Conservation (phyloP, 2,797 vertebrate genomes). For the Kryptopterus vitreolus region DNA sequence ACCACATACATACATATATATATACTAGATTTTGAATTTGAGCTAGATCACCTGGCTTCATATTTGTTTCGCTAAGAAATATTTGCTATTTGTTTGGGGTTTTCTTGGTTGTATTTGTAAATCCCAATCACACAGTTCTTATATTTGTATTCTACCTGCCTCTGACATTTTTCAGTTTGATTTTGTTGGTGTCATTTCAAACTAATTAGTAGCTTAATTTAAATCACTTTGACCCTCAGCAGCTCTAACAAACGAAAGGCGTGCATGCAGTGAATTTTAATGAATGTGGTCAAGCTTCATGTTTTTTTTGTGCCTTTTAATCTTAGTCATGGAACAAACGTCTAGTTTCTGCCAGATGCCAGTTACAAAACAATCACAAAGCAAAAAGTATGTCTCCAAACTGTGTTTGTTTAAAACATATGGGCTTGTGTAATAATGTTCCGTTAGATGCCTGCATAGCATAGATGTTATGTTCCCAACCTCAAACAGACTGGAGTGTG, state of each 20-base stretch:
- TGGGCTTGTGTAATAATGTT: background rate
- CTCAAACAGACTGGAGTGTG: background rate
- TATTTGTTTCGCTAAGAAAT: background rate
- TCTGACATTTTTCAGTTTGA: background rate
- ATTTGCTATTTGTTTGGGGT: background rate
- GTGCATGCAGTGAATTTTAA: conserved; percentile 1
- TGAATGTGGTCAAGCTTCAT: background rate
- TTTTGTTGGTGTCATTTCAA: background rate
- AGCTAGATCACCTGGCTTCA: background rate
- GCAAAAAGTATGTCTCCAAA: background rate
- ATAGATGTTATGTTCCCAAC: background rate
- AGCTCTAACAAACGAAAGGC: background rate
- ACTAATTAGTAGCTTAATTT: background rate
- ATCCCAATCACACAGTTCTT: background rate
- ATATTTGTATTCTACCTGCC: background rate
- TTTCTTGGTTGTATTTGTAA: background rate
- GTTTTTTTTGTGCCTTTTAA: background rate
- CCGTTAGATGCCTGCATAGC: background rate
- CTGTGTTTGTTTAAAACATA: background rate
- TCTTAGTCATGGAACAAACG: too few species aligned
- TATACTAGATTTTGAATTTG: background rate
- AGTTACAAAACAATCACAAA: background rate
- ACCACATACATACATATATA: too few species aligned
- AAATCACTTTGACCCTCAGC: background rate
- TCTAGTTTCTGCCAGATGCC: background rate